Evolutionary conservation across 1,140 invertebrate species (phyloP), one percentile per base, ranked within the genome.

Genomic region (Bombus waltoni): DNA sequence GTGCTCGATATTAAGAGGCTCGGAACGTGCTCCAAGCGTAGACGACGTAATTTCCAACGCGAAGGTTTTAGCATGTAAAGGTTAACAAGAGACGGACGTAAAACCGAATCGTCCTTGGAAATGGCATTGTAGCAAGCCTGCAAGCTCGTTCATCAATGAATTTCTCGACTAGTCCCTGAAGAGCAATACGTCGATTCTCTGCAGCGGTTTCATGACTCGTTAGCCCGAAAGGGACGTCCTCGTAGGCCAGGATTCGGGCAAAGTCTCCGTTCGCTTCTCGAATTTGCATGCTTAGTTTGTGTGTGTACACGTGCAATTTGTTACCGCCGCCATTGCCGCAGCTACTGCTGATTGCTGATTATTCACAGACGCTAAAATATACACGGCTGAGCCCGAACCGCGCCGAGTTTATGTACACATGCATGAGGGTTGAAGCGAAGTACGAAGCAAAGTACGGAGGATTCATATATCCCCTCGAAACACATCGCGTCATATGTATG

Each of bases 301-400:
- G 76, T 91, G 88, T 91, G 91, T 91, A 91, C 90, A 91, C 89
- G 88, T 92, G 84, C 87, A 92, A 91, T 92, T 92, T 92, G 91
- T 92, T 92, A 91, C 90, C 91, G 75, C 89, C 89, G 89, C 90
- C 88, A 89, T 90, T 91, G 90, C 91, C 91, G 86, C 91, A 91
- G 91, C 88, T 82, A 90, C 88, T 92, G 90, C 91, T 92, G 91
- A 92, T 92, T 92, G 91, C 91, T 92, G 91, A 92, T 92, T 92
- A 92, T 92, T 92, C 91, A 92, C 90, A 91, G 91, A 92, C 90
- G 91, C 89, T 92, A 91, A 92, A 92, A 92, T 91, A 91, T 92
- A 92, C 90, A 92, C 90, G 87, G 81, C 82, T 86, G 81, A 88
- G 87, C 81, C 81, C 86, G 88, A 88, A 75, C 88, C 82, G 80